Base-by-base conservation (phyloP, 2,888 invertebrate species). In the Galeopsomyia nigrocyanea region DNA sequence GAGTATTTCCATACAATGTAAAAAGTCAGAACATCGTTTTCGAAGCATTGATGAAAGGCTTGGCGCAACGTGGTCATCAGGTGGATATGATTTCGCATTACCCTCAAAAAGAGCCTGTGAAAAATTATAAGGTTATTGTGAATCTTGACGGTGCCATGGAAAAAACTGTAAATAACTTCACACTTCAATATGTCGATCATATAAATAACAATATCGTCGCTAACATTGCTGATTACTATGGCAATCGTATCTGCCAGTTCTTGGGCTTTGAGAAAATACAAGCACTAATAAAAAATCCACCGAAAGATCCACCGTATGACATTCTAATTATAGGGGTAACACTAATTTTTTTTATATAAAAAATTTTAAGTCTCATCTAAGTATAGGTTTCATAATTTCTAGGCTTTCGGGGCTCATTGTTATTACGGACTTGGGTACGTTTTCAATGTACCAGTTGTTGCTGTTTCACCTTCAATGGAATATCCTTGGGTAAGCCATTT, bases 11-110 rank as follows among this genome's bases (percentile, higher is more conserved):
- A 0, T 87, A 87, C 71, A 86, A 87, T 19, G 87, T 85, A 1
- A 87, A 81, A 70, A 88, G 88, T 62, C 89, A 89, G 71, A 87
- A 83, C 50, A 86, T 87, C 77, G 87, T 88, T 82, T 84, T 86
- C 68, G 84, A 81, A 51, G 80, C 87, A 0, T 67, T 89, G 47
- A 81, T 87, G 16, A 84, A 82, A 60, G 87, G 86, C 60, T 83
- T 89, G 2, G 81, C 87, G 0, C 77, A 81, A 13, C 77, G 83
- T 9, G 87, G 89, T 0, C 89, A 89, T 74, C 86, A 87, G 71
- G 86, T 88, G 7, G 83, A 83, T 39, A 80, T 83, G 0, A 75
- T 84, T 13, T 81, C 87, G 58, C 83, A 85, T 58, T 85, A 84
- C 65, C 84, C 86, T 0, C 66, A 80, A 47, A 81, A 82, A 68